Evolutionary conservation across 2,797 vertebrate genomes (phyloP).

Genomic region (Odontamblyopus rebecca): DNA sequence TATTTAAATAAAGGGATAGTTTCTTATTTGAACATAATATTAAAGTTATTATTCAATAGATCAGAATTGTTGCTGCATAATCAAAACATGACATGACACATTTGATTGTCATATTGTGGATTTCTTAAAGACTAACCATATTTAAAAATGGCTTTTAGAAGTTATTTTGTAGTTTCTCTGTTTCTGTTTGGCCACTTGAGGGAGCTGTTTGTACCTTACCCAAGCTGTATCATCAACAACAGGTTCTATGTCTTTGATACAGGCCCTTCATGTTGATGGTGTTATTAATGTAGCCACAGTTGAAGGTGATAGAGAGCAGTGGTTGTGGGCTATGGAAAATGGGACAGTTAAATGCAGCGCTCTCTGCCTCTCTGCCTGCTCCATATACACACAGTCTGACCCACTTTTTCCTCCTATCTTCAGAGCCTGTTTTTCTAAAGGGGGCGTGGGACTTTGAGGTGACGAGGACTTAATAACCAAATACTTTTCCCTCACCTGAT

Average conservation of each 20-base stretch:
- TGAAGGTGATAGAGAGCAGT: conserved; percentile 78
- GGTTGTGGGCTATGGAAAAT: conserved; percentile 73
- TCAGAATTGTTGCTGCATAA: too few relatives aligned
- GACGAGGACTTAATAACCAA: conserved; percentile 35
- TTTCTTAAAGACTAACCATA: too few relatives aligned
- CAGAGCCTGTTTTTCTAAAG: conserved; percentile 13
- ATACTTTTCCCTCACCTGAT: conserved; percentile 26
- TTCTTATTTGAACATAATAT: too few relatives aligned
- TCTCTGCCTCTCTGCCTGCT: conserved; percentile 64
- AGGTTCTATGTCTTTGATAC: conserved; percentile 4
- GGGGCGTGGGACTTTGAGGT: conserved; percentile 51
- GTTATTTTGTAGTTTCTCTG: background rate
- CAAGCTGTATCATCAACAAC: conserved; percentile 5
- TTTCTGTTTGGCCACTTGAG: conserved; percentile 42
- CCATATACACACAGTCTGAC: conserved; percentile 74
- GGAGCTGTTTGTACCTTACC: conserved; percentile 57
- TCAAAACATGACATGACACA: too few relatives aligned
- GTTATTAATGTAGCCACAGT: conserved; percentile 68
- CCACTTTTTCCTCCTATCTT: conserved; percentile 66
- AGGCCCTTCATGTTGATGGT: conserved; percentile 40
- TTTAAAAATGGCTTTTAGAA: too few relatives aligned
- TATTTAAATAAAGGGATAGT: too few relatives aligned
- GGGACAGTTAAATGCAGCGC: conserved; percentile 80
- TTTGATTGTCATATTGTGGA: too few relatives aligned
- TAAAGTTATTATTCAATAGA: too few relatives aligned